phyloP scores from a whole-genome alignment of 2,113 vertebrate species.

The Leptobrachium ailaonicum region DNA sequence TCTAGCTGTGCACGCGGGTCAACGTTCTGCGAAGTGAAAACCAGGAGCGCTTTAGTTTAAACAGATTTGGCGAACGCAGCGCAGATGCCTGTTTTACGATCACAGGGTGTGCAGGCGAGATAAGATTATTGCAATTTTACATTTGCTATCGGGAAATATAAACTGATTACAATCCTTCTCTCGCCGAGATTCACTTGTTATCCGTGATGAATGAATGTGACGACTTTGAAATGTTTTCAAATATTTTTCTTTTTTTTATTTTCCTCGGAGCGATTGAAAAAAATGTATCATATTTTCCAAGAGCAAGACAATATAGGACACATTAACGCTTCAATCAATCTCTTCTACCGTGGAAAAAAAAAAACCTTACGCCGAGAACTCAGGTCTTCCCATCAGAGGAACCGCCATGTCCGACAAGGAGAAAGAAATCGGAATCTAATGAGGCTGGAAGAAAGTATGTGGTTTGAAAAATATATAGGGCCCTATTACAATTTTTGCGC shows the following conservation, averaged over 20 bases:
- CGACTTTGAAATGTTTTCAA: constrained; percentile 27
- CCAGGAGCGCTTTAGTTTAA: background rate
- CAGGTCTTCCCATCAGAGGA: constrained; percentile 4
- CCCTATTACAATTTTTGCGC: too few species aligned
- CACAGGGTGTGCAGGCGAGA: background rate
- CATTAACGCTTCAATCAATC: constrained; percentile 45
- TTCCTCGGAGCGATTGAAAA: constrained; percentile 22
- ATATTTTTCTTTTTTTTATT: constrained; percentile 41
- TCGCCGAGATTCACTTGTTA: constrained; percentile 16
- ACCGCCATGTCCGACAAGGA: background rate
- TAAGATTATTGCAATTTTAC: constrained; percentile 30
- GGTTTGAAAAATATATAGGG: background rate
- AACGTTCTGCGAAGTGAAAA: background rate
- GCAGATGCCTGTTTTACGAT: background rate
- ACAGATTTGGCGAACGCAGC: background rate
- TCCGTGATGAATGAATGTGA: constrained; percentile 32
- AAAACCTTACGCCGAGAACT: background rate
- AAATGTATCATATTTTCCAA: constrained; percentile 23
- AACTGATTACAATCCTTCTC: constrained; percentile 25
- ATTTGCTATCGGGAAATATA: constrained; percentile 30
- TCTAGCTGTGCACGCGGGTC: background rate
- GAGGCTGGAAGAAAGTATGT: background rate
- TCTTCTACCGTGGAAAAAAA: background rate
- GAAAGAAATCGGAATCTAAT: background rate
- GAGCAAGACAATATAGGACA: constrained; percentile 33